phyloP scores from a whole-genome alignment of 2,888 invertebrate genomes.

The Mystacides longicornis region DNA sequence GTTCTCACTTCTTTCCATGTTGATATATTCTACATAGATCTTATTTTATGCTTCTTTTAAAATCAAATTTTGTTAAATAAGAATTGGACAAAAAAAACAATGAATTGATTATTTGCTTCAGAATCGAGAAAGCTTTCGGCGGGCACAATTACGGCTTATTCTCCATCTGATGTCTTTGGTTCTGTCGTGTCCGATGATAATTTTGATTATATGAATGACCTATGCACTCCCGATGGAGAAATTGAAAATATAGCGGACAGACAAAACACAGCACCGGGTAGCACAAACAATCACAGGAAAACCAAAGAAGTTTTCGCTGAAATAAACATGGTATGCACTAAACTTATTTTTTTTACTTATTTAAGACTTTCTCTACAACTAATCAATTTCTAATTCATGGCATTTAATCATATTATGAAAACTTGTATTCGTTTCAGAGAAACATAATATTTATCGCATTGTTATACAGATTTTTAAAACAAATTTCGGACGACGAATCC shows the following conservation, averaged over 20 bases:
- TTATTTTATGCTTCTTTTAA: too few relatives aligned
- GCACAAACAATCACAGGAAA: slow-evolving; percentile 1
- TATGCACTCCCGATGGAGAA: slow-evolving; percentile 44
- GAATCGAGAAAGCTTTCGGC: slow-evolving; percentile 68
- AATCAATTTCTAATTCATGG: too few relatives aligned
- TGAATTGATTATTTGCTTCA: slow-evolving; percentile 32
- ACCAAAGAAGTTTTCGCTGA: slow-evolving; percentile 1
- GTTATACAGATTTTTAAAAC: too few relatives aligned
- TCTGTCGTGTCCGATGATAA: slow-evolving; percentile 51
- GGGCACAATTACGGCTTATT: slow-evolving; percentile 47
- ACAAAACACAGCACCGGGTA: slow-evolving; percentile 19
- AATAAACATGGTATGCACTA: not conserved
- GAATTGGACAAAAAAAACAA: too few relatives aligned
- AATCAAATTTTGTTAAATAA: too few relatives aligned
- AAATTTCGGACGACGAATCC: too few relatives aligned
- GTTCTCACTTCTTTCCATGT: too few relatives aligned
- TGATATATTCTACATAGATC: too few relatives aligned
- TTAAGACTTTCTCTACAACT: too few relatives aligned
- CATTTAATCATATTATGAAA: not conserved
- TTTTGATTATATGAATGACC: slow-evolving; percentile 43
- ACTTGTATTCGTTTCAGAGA: not conserved
- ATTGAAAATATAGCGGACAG: slow-evolving; percentile 5
- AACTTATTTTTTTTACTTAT: not conserved
- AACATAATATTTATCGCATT: not conserved
- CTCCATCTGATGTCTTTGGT: slow-evolving; percentile 52